phyloP scores from a whole-genome alignment of 2,888 invertebrate species.

The Stratiomys singularior region DNA sequence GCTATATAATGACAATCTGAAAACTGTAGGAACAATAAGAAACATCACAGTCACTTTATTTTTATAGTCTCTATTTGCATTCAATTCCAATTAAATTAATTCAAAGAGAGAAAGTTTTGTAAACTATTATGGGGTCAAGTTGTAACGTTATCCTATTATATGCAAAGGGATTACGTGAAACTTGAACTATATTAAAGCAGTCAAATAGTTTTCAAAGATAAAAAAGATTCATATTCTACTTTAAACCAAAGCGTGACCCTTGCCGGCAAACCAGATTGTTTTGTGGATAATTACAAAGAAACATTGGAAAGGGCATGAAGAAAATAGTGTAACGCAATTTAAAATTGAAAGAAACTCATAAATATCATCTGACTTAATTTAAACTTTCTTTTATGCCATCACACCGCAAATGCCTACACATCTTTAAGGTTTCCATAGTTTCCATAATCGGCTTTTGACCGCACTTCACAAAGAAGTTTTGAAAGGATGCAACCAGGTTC shows the following conservation, averaged over 20 bases:
- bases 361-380: background rate
- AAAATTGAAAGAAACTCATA: no score
- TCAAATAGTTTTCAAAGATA: background rate
- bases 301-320: background rate
- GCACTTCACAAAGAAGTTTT: background rate
- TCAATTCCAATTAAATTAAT: slow-evolving; percentile 33
- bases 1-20: no score
- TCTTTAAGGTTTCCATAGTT: background rate
- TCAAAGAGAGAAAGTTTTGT: background rate
- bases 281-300: slow-evolving; percentile 11
- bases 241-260: background rate
- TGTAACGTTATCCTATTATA: slow-evolving; percentile 10
- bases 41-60: background rate
- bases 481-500: background rate
- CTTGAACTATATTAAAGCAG: slow-evolving; percentile 27
- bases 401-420: background rate
- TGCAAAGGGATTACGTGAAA: background rate
- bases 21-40: no score
- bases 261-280: slow-evolving; percentile 6
- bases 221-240: background rate
- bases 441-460: slow-evolving; percentile 26
- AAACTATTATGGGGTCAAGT: slow-evolving; percentile 42
- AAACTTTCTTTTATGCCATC: slow-evolving; percentile 10
- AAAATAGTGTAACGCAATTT: no score
- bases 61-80: slow-evolving; percentile 32